Percentiles rank a stretch among this genome's conserved stretches.
Evolutionary conservation across 2,113 vertebrate genomes (phyloP).

Genomic region (Enhydra lutris): DNA sequence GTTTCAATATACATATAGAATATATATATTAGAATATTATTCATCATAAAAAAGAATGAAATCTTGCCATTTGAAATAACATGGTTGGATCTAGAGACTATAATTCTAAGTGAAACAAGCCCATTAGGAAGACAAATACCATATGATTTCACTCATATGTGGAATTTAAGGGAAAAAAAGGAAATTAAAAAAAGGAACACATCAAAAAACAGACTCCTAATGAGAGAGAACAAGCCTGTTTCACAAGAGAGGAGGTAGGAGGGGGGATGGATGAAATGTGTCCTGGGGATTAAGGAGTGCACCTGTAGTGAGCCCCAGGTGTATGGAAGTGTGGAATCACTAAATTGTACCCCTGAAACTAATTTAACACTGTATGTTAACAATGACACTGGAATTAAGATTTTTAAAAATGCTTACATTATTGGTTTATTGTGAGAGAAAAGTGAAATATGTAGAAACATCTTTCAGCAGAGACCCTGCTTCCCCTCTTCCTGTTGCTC

Average conservation of each 20-base stretch:
- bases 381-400: background rate
- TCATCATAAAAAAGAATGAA: background rate
- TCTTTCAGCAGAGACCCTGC: too few relatives aligned
- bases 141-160: background rate
- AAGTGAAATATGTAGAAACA: background rate
- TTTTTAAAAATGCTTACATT: background rate
- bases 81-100: too few relatives aligned
- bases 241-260: too few relatives aligned
- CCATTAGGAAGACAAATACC: background rate
- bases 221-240: too few relatives aligned
- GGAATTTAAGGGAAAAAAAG: background rate
- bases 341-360: background rate
- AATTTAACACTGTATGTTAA: background rate
- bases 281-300: too few relatives aligned
- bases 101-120: too few relatives aligned
- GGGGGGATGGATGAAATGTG: too few relatives aligned
- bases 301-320: too few relatives aligned
- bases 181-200: background rate
- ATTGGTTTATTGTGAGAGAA: background rate
- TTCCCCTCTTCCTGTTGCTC: too few relatives aligned
- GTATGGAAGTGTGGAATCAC: too few relatives aligned
- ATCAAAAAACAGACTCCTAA: too few relatives aligned
- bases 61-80: background rate
- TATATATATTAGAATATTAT: background rate
- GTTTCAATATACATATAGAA: too few relatives aligned